Base-by-base conservation (phyloP, 2,797 vertebrate genomes). In the Brachymystax lenok region DNA sequence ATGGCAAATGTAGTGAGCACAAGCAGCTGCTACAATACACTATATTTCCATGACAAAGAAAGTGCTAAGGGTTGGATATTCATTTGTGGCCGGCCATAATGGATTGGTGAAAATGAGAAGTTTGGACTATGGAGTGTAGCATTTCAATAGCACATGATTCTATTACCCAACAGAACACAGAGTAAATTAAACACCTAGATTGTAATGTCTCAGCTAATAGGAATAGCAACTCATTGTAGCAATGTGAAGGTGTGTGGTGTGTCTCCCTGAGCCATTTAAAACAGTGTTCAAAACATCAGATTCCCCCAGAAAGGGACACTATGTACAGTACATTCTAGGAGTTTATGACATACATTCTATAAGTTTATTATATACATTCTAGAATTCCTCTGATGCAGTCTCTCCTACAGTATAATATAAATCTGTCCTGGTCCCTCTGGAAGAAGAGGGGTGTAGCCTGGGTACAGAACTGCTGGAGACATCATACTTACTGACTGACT, bases 151-250 rank as follows among this genome's bases (percentile, higher is more conserved):
- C 63, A 28, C 27, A 30, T 10, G 66, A 68, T 68, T 19, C 30
- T 7, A 6, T 33, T 12, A 68, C 28, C 14, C 28, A 33, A 33
- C 28, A 16, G 0, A 28, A 67, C 66, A 33, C 66, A 68, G 28
- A 33, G 66, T 14, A 17, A 68, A 68, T 35, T 5, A 35, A 30
- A 35, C 66, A 68, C 30, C 30, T 33, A 17, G 13, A 68, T 63
- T 61, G n/a, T n/a, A 28, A 67, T 33, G 14, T 30, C 27, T 30
- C 66, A 33, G 66, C 28, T 16, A 17, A 17, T 68, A 16, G 73
- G 40, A 76, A 66, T 59, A 70, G 46, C 50, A 79, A 80, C 77
- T 74, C 80, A 78, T 74, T 81, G 85, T 83, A 86, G 84, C 85
- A 86, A 88, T 87, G 78, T 1, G 84, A 71, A 80, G 59, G 71